These are phyloP conservation scores for Drosophila kurseongensis DNA, from an alignment of 1,140 invertebrate species.

Conservation along the genomic window DNA sequence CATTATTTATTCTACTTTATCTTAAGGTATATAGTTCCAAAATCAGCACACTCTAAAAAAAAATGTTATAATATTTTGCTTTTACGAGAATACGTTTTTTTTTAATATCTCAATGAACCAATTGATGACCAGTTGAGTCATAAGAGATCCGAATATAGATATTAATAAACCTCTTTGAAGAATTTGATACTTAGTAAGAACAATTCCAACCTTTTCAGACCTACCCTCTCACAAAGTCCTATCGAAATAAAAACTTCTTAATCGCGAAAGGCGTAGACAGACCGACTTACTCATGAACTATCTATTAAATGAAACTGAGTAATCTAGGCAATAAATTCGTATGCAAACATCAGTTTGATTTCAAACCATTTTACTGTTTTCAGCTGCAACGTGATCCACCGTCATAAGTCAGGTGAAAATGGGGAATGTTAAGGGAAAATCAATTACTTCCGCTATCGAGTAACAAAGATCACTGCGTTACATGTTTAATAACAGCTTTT, in stretches of 20 bases:
- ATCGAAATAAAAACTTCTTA: conserved; percentile 21
- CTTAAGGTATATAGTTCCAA: too few relatives aligned
- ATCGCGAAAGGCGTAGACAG: background rate
- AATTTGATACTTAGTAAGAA: too few relatives aligned
- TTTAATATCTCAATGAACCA: too few relatives aligned
- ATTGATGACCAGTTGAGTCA: too few relatives aligned
- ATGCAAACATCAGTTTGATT: conserved; percentile 22
- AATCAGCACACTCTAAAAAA: too few relatives aligned
- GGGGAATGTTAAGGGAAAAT: conserved; percentile 31
- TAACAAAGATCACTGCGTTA: conserved; percentile 15
- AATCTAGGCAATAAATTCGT: conserved; percentile 7
- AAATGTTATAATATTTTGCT: too few relatives aligned
- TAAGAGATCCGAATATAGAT: too few relatives aligned
- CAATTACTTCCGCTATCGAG: conserved; percentile 61
- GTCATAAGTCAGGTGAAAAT: conserved; percentile 12
- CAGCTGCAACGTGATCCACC: conserved; percentile 1
- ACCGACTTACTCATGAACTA: background rate
- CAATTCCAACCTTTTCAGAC: too few relatives aligned
- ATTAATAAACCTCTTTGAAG: too few relatives aligned
- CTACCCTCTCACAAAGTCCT: background rate
- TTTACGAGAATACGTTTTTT: too few relatives aligned
- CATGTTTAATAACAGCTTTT: conserved; percentile 69
- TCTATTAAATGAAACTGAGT: conserved; percentile 3
- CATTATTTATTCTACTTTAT: background rate
- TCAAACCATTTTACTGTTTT: conserved; percentile 23